These are phyloP conservation scores for Phocoena sinus DNA, from an alignment of 2,113 vertebrate species.

Conservation along the genomic window DNA sequence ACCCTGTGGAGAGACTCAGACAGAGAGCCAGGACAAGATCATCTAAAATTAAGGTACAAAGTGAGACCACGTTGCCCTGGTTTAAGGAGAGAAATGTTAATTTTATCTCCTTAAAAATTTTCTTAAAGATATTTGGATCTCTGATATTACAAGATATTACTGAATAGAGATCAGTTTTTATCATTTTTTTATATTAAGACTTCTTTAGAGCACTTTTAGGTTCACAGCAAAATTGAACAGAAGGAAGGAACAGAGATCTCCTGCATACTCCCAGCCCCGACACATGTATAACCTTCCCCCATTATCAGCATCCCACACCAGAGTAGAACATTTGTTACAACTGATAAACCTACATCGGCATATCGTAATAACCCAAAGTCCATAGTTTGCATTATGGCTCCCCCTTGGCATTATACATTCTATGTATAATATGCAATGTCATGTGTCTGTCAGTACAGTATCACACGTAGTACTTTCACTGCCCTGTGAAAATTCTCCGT, in stretches of 20 bases:
- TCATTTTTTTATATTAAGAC: not conserved
- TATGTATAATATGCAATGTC: not conserved
- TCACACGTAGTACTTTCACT: not conserved
- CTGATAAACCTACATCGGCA: not conserved
- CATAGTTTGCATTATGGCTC: not conserved
- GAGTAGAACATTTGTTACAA: not conserved
- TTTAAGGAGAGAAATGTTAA: not conserved
- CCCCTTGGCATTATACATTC: not conserved
- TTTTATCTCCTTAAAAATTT: not conserved
- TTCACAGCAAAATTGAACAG: not conserved
- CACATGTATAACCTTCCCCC: not conserved
- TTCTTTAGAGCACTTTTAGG: not conserved
- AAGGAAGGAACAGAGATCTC: not conserved
- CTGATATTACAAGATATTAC: not conserved
- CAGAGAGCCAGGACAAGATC: fast-evolving
- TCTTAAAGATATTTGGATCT: not conserved
- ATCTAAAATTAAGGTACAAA: not conserved
- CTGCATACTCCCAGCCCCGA: not conserved
- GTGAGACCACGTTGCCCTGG: not conserved
- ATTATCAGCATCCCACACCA: not conserved
- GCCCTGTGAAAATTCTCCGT: not conserved
- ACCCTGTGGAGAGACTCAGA: not conserved
- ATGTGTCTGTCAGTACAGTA: not conserved
- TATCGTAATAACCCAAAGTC: not conserved
- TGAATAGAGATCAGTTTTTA: not conserved